These are phyloP conservation scores for Cuniculus paca DNA, from an alignment of 2,797 vertebrate genomes.

Conservation along the genomic window DNA sequence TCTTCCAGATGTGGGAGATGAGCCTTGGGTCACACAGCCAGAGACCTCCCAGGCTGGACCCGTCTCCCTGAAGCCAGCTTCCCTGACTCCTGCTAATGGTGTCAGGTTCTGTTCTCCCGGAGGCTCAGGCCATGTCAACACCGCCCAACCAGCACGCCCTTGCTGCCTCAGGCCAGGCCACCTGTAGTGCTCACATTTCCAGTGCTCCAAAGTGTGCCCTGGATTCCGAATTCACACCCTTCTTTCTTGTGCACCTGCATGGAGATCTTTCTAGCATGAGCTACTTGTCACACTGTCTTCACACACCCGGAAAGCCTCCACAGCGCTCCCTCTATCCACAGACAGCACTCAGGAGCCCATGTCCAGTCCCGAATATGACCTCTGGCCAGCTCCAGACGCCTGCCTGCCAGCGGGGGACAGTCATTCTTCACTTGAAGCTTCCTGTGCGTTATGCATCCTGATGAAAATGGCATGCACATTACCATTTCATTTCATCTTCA, in stretches of 20 bases:
- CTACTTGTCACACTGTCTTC: neutral
- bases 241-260: neutral
- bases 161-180: neutral
- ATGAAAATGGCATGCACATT: neutral
- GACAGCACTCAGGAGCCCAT: neutral
- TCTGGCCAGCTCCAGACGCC: neutral
- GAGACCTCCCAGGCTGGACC: neutral
- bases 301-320: neutral
- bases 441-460: neutral
- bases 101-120: neutral
- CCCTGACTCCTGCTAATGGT: neutral
- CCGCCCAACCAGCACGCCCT: neutral
- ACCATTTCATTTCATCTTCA: neutral
- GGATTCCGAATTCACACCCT: neutral
- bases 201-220: neutral
- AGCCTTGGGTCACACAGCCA: neutral
- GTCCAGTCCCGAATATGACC: neutral
- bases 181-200: neutral
- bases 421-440: neutral
- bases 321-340: neutral
- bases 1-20: neutral
- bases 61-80: neutral
- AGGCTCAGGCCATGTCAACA: neutral
- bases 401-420: neutral
- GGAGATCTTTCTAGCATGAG: constrained; percentile 7